Conservation (phyloP, 2,888 invertebrate genomes). For the Rhodophaea formosa region DNA sequence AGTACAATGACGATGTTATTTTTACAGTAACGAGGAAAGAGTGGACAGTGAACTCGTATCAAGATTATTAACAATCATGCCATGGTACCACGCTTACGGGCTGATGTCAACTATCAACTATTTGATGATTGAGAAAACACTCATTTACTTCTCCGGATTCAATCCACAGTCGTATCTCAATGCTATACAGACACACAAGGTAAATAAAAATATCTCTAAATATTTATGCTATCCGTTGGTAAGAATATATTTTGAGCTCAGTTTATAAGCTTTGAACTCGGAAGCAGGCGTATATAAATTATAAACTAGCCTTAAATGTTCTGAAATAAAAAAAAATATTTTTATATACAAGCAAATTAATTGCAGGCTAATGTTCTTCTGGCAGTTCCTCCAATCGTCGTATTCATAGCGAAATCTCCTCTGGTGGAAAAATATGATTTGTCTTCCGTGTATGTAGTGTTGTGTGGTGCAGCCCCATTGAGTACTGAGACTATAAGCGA, state of each 20-base stretch:
- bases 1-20: too few species aligned
- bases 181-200: constrained; percentile 82
- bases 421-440: constrained; percentile 53
- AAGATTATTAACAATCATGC: constrained; percentile 83
- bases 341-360: background rate
- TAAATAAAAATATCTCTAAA: constrained; percentile 30
- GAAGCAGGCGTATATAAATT: background rate
- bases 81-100: constrained; percentile 91
- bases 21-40: constrained; percentile 19
- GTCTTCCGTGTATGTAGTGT: constrained; percentile 45
- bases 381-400: constrained; percentile 60
- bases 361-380: constrained; percentile 47
- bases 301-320: background rate
- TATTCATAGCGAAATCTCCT: constrained; percentile 54
- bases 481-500: constrained; percentile 46
- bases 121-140: constrained; percentile 69
- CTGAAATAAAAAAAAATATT: background rate
- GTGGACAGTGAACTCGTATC: constrained; percentile 7
- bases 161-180: constrained; percentile 84
- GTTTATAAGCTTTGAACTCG: constrained; percentile 1
- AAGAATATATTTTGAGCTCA: background rate
- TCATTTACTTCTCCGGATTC: constrained; percentile 83
- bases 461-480: constrained; percentile 62
- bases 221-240: background rate
- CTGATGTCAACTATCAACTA: constrained; percentile 82